Percentiles rank a stretch among this genome's conserved stretches.
Evolutionary conservation across 2,888 invertebrate genomes (phyloP).

Genomic region (Cylindroiulus punctatus): DNA sequence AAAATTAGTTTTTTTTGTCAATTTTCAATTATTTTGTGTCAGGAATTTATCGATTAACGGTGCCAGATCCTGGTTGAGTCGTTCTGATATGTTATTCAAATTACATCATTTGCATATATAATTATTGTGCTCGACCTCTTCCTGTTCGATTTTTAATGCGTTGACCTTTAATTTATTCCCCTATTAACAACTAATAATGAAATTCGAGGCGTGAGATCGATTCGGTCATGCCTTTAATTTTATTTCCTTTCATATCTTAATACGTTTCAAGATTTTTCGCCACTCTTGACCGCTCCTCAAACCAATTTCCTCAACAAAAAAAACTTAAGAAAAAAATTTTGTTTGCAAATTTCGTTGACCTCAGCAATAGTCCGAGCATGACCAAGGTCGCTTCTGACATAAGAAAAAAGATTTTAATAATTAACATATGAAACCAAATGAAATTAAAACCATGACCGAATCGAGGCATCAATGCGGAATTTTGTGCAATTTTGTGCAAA

Average conservation of each 20-base stretch:
- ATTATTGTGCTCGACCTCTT: neutral
- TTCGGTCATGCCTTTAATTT: neutral
- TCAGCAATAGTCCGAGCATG: neutral
- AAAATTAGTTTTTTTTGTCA: too few relatives aligned
- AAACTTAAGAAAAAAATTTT: too few relatives aligned
- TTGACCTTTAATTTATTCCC: neutral
- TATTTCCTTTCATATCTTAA: neutral
- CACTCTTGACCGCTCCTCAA: neutral
- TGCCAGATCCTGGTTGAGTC: too few relatives aligned
- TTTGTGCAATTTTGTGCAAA: too few relatives aligned
- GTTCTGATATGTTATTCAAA: too few relatives aligned
- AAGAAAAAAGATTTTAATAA: too few relatives aligned
- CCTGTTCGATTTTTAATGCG: neutral
- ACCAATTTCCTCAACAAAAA: too few relatives aligned
- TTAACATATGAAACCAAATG: too few relatives aligned
- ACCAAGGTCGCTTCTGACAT: neutral
- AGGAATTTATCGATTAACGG: too few relatives aligned
- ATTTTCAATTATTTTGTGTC: too few relatives aligned
- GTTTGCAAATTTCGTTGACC: neutral
- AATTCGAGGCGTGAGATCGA: neutral
- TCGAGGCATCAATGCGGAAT: too few relatives aligned
- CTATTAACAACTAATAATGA: neutral
- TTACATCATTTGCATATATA: neutral
- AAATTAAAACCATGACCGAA: too few relatives aligned
- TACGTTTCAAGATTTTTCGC: neutral